A percentile compares a stretch with the other conserved stretches of the same genome.
These are phyloP conservation scores for Myotis planiceps DNA, from an alignment of 2,797 vertebrate genomes.

Conservation along the genomic window DNA sequence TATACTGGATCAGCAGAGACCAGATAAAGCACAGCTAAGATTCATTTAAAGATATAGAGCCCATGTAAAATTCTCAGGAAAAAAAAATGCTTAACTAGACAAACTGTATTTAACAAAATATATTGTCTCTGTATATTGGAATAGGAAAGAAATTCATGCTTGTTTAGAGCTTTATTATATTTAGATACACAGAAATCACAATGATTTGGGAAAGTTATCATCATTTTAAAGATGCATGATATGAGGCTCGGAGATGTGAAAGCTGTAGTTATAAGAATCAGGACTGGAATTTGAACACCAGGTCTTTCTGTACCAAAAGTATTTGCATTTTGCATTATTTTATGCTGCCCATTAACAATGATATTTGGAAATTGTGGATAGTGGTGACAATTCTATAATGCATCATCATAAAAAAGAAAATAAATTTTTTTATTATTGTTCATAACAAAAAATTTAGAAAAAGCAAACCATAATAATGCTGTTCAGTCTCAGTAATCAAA, in stretches of 20 bases:
- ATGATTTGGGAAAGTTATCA: not conserved
- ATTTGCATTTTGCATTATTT: not conserved
- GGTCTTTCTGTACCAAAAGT: not conserved
- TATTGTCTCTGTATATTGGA: not conserved
- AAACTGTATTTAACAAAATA: not conserved
- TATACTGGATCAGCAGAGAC: not conserved
- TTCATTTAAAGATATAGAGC: not conserved
- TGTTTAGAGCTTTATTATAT: not conserved
- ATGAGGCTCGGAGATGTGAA: not conserved
- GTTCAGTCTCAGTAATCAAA: not conserved
- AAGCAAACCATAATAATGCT: constrained; percentile 14
- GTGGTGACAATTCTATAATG: not conserved
- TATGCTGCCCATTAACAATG: not conserved
- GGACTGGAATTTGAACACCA: not conserved
- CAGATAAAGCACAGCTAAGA: not conserved
- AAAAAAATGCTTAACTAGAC: not conserved
- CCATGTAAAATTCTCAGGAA: not conserved
- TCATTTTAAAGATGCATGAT: not conserved
- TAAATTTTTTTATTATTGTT: constrained; percentile 4
- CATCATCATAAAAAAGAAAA: not conserved
- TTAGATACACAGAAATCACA: not conserved
- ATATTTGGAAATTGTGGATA: not conserved
- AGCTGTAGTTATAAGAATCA: not conserved
- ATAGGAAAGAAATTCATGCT: not conserved
- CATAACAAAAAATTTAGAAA: constrained; percentile 44